These are phyloP conservation scores for Schrankia costaestrigalis DNA, from an alignment of 2,888 invertebrate genomes.

Conservation along the genomic window DNA sequence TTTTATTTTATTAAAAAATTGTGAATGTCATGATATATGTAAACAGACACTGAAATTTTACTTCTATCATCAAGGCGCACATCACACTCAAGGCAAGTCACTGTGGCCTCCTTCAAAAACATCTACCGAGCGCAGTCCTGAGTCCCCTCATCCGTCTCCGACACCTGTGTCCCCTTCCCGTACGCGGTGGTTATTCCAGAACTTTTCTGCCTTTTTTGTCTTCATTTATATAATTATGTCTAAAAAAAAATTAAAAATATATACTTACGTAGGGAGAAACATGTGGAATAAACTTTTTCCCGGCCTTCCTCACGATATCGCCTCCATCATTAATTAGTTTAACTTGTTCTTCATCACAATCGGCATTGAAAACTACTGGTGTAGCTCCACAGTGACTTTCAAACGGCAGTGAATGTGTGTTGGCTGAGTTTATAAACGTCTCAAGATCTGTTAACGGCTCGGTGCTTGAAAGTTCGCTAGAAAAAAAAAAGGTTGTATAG, in stretches of 20 bases:
- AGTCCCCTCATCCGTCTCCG: too few species aligned
- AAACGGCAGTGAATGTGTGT: slow-evolving; percentile 42
- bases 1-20: too few species aligned
- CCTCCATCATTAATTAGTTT: slow-evolving; percentile 36
- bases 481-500: slow-evolving; percentile 20
- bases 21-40: too few species aligned
- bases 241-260: not conserved
- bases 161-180: too few species aligned
- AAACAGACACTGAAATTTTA: too few species aligned
- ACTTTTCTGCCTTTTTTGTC: too few species aligned
- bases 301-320: slow-evolving; percentile 33
- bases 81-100: too few species aligned
- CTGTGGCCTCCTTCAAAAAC: too few species aligned
- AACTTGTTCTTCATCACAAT: slow-evolving; percentile 32
- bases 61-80: too few species aligned
- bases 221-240: too few species aligned
- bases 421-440: slow-evolving; percentile 44
- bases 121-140: too few species aligned
- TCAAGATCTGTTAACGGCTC: slow-evolving; percentile 34
- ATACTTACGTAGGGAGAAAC: slow-evolving; percentile 68
- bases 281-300: slow-evolving; percentile 60
- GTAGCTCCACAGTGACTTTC: slow-evolving; percentile 65
- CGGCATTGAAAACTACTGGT: slow-evolving; percentile 51
- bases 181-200: too few species aligned
- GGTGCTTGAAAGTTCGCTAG: slow-evolving; percentile 45